Evolutionary conservation across 2,797 vertebrate genomes (phyloP), one percentile per base, ranked within the genome.

Genomic region (Sebastes miniatus): DNA sequence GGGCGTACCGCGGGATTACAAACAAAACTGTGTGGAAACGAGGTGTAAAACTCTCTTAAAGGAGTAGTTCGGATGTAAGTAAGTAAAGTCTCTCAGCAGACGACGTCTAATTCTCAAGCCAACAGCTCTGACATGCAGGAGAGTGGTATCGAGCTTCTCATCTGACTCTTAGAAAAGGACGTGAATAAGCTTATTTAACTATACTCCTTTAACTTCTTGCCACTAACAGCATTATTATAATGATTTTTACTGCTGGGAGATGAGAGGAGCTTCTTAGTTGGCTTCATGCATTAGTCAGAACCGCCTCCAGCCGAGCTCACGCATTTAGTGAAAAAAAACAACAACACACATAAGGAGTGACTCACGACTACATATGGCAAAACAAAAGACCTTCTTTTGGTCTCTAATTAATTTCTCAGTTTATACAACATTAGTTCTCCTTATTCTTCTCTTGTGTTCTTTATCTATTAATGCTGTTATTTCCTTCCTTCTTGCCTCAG

Each of bases 211-310:
- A 36, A 52, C 34, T 63, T 14, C 24, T 3, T 39, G 61, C 4
- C 22, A 18, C 47, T 29, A 20, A 34, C 11, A 47, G 27, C 31
- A 52, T 54, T 36, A 68, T 32, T 66, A 31, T 50, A 61, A 63
- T 76, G 32, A 67, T 54, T 78, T 57, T 6, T 61, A 65, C 34
- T 22, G 68, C 31, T 39, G 16, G 20, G 25, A 57, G 47, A 66
- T 11, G 36, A 58, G 63, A 31, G 22, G 13, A 36, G 68, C 31
- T 68, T 79, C 62, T 81, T 16, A 62, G 58, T 24, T 52, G 52
- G 83, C 71, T 68, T 85, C 65, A 22, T 77, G 78, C 64, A 89
- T 92, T 89, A 92, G 80, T 91, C 87, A 92, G 78, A 82, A 39
- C 32, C 76, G 77, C 81, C 69, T 66, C 20, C 34, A 87, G 87